These are phyloP conservation scores for Diplodus puntazzo DNA, from an alignment of 2,797 vertebrate species.

Conservation along the genomic window DNA sequence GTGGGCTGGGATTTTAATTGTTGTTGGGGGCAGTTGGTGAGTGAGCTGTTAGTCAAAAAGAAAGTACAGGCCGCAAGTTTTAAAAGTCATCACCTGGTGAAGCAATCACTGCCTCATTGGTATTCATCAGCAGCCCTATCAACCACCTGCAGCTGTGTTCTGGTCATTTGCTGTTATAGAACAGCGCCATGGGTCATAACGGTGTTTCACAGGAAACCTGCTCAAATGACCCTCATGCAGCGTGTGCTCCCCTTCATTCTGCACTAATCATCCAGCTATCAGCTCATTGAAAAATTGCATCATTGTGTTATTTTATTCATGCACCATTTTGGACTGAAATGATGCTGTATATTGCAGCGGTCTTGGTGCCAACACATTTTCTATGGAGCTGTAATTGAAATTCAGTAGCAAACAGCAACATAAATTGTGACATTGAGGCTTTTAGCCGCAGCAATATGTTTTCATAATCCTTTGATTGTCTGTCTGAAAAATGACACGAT, in stretches of 20 bases:
- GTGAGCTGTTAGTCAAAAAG: conserved; percentile 2
- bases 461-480: conserved; percentile 10
- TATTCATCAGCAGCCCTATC: conserved; percentile 9
- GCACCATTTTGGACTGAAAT: conserved; percentile 29
- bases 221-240: neutral
- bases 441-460: neutral
- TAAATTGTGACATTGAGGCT: neutral
- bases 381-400: conserved; percentile 1
- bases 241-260: neutral
- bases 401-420: neutral
- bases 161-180: conserved; percentile 23
- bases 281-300: conserved; percentile 18
- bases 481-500: neutral
- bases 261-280: conserved; percentile 19
- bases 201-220: conserved; percentile 22
- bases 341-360: conserved; percentile 1
- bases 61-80: conserved; percentile 2
- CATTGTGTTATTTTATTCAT: conserved; percentile 29
- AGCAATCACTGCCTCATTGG: conserved; percentile 1
- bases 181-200: conserved; percentile 1
- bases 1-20: neutral
- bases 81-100: conserved; percentile 13
- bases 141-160: conserved; percentile 32
- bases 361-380: conserved; percentile 1
- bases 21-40: neutral